Evolutionary conservation across 2,797 vertebrate genomes (phyloP).

Genomic region (Thunnus albacares): DNA sequence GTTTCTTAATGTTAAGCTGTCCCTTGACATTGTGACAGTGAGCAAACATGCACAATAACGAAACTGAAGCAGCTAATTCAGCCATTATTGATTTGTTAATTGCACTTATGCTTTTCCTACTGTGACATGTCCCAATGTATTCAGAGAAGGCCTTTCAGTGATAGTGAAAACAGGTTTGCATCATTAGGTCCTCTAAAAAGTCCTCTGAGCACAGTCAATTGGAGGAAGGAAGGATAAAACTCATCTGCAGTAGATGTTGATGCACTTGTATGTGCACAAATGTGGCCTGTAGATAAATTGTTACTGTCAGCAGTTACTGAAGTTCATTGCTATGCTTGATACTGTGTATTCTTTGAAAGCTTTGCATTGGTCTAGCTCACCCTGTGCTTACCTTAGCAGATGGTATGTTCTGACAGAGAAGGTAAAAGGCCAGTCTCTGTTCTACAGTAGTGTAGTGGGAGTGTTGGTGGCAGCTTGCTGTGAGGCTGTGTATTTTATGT

Average conservation of each 20-base stretch:
- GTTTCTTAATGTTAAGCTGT: not conserved
- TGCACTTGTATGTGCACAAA: not conserved
- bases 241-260: not conserved
- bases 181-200: constrained; percentile 1
- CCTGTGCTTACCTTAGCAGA: not conserved
- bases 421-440: not conserved
- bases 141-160: too few relatives aligned
- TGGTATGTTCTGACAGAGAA: not conserved
- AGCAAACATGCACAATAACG: too few relatives aligned
- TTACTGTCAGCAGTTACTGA: not conserved
- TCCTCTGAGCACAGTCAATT: constrained; percentile 9
- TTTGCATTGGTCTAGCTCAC: not conserved
- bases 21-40: not conserved
- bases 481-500: not conserved
- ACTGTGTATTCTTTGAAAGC: not conserved
- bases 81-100: too few relatives aligned
- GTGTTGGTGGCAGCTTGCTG: not conserved
- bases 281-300: not conserved
- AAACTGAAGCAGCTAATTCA: not conserved
- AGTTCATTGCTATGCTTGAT: not conserved
- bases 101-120: not conserved
- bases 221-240: not conserved
- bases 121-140: too few relatives aligned
- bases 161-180: not conserved
- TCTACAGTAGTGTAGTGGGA: not conserved